Percentiles rank a stretch among this genome's conserved stretches.
Conservation (phyloP, 2,888 invertebrate species). For the Drosophila helvetica region DNA sequence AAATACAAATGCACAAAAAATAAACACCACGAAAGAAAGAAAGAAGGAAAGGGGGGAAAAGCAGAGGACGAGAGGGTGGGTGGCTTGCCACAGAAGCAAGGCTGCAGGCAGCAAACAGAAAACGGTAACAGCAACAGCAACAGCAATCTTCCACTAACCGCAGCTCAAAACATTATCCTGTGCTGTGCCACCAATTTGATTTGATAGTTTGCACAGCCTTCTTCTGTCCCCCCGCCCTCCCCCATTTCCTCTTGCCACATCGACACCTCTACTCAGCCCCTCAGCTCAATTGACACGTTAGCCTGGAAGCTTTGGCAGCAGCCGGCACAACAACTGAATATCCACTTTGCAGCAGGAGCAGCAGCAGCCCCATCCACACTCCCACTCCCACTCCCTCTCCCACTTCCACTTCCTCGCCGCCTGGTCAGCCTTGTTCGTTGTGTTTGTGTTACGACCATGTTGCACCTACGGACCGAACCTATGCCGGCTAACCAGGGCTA, state of each 20-base stretch:
- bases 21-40: conserved; percentile 27
- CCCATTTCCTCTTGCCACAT: neutral
- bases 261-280: neutral
- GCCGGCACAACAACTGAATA: conserved; percentile 69
- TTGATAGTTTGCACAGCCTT: conserved; percentile 71
- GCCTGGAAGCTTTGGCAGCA: conserved; percentile 70
- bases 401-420: conserved; percentile 9
- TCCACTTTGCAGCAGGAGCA: conserved; percentile 30
- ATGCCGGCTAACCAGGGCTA: conserved; percentile 4
- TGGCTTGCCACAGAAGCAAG: conserved; percentile 49
- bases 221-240: neutral
- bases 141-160: conserved; percentile 62
- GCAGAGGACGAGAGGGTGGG: conserved; percentile 27
- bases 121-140: conserved; percentile 42
- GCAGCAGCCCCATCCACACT: conserved; percentile 18
- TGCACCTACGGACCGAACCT: conserved; percentile 63
- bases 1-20: conserved; percentile 49
- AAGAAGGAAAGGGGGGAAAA: neutral
- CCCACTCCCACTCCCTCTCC: neutral
- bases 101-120: conserved; percentile 25
- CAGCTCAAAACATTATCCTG: conserved; percentile 79
- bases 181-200: conserved; percentile 79
- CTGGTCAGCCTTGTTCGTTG: conserved; percentile 47
- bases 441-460: conserved; percentile 77
- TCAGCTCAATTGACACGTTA: conserved; percentile 69